These are phyloP conservation scores for Drosophila kokeensis DNA, from an alignment of 2,888 invertebrate species.

Conservation along the genomic window DNA sequence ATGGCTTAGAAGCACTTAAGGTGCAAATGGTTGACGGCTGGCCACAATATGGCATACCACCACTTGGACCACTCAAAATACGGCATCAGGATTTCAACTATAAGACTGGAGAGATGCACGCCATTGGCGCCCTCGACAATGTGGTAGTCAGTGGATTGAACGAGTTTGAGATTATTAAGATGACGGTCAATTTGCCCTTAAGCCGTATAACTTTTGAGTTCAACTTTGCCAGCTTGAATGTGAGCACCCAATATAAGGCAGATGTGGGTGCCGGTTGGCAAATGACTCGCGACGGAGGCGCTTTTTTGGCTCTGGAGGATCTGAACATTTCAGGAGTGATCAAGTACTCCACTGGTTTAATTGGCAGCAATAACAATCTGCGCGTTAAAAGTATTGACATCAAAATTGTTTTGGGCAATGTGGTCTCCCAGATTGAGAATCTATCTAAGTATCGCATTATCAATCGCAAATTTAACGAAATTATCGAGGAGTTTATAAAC, in stretches of 20 bases:
- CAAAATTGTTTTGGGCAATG: conserved; percentile 65
- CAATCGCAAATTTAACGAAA: conserved; percentile 77
- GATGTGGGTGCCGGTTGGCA: conserved; percentile 49
- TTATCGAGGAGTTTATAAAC: conserved; percentile 78
- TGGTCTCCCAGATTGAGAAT: conserved; percentile 76
- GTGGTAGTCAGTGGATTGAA: conserved; percentile 71
- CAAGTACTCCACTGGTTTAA: conserved; percentile 67
- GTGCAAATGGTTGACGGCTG: conserved; percentile 73
- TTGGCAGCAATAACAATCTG: conserved; percentile 43
- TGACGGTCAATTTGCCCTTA: conserved; percentile 52
- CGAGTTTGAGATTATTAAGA: conserved; percentile 63
- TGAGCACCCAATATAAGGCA: conserved; percentile 70
- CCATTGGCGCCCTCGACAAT: conserved; percentile 59
- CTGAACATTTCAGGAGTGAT: conserved; percentile 61
- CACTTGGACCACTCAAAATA: conserved; percentile 69
- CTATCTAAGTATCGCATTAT: conserved; percentile 69
- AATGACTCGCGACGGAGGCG: conserved; percentile 68
- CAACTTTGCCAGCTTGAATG: conserved; percentile 61
- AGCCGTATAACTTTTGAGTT: conserved; percentile 70
- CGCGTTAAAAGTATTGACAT: conserved; percentile 69
- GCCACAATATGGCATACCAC: conserved; percentile 73
- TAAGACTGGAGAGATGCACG: conserved; percentile 36
- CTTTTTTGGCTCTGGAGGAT: conserved; percentile 71
- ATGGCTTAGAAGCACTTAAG: conserved; percentile 59
- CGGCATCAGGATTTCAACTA: conserved; percentile 61